Evolutionary conservation across 2,888 invertebrate genomes (phyloP).

Genomic region (Amphipyra tragopoginis): DNA sequence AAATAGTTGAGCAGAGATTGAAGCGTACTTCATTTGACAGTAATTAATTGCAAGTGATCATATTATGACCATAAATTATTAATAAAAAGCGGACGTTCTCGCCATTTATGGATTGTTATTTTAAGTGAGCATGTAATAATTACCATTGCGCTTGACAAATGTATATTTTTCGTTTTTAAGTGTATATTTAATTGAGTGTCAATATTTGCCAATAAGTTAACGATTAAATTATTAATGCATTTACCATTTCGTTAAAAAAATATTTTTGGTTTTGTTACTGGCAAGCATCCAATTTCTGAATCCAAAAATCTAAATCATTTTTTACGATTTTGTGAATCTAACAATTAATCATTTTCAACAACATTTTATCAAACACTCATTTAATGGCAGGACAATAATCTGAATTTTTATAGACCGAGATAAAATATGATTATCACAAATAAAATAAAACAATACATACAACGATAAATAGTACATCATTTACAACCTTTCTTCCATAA

Average conservation of each 20-base stretch:
- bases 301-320: too few relatives aligned
- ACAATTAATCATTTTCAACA: too few relatives aligned
- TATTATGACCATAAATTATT: slow-evolving; percentile 9
- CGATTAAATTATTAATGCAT: background rate
- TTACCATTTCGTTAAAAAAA: background rate
- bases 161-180: background rate
- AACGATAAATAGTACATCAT: background rate
- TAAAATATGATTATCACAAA: too few relatives aligned
- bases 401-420: too few relatives aligned
- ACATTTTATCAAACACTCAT: too few relatives aligned
- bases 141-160: slow-evolving; percentile 1
- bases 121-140: slow-evolving; percentile 14
- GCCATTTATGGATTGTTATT: slow-evolving; percentile 20
- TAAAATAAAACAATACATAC: too few relatives aligned
- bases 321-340: too few relatives aligned
- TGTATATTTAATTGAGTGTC: slow-evolving; percentile 14
- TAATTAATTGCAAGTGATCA: slow-evolving; percentile 48
- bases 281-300: too few relatives aligned
- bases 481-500: slow-evolving; percentile 21
- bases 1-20: slow-evolving; percentile 45
- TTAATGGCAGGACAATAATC: too few relatives aligned
- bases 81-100: slow-evolving; percentile 13
- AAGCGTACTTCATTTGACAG: slow-evolving; percentile 39
- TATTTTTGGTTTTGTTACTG: background rate
- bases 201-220: slow-evolving; percentile 1